Percentiles rank a stretch among this genome's conserved stretches.
phyloP scores from a whole-genome alignment of 2,888 invertebrate species.

The Helicoverpa assulta region DNA sequence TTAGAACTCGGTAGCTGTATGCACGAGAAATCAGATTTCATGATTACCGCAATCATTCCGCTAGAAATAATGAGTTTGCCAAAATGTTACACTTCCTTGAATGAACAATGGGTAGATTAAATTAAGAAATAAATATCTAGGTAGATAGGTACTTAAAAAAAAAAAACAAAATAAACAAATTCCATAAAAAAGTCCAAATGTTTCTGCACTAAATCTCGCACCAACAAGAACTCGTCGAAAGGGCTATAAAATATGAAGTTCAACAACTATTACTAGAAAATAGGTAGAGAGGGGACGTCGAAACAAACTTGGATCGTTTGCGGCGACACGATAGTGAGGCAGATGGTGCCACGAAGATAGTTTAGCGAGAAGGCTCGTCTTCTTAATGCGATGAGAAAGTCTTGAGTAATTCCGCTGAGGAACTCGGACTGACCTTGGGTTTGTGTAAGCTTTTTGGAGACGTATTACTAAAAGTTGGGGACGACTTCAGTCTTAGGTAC shows the following conservation, averaged over 20 bases:
- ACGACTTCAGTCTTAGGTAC: constrained; percentile 17
- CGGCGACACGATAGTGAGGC: constrained; percentile 72
- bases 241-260: constrained; percentile 60
- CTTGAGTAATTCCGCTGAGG: constrained; percentile 69
- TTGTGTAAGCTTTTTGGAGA: constrained; percentile 46
- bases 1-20: too few relatives aligned
- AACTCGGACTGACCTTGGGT: constrained; percentile 53
- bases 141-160: background rate
- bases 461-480: constrained; percentile 50
- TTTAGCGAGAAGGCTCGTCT: constrained; percentile 68
- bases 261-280: constrained; percentile 66
- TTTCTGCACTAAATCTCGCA: constrained; percentile 1
- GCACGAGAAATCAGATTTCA: too few relatives aligned
- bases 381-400: constrained; percentile 75
- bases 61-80: too few relatives aligned
- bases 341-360: constrained; percentile 77
- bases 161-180: background rate
- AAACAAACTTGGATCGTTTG: constrained; percentile 79
- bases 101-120: too few relatives aligned
- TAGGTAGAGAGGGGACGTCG: constrained; percentile 66
- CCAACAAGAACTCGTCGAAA: constrained; percentile 22
- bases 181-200: background rate
- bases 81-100: too few relatives aligned
- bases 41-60: too few relatives aligned
- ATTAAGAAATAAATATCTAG: too few relatives aligned